Evolutionary conservation across 1,140 invertebrate genomes (phyloP), one percentile per base, ranked within the genome.

Genomic region (Ylistrum balloti): DNA sequence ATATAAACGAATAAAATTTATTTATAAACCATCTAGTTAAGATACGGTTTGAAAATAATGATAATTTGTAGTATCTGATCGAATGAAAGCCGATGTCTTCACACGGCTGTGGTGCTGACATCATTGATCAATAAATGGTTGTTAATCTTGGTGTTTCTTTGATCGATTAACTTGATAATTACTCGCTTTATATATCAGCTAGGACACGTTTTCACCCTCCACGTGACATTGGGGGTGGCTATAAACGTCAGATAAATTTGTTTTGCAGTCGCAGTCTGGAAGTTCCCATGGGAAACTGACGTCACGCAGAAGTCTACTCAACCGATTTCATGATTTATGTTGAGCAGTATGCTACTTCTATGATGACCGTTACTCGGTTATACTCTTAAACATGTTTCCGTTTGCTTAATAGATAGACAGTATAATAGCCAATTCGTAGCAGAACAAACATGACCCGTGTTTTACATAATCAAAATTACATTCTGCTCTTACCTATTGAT

Each of bases 221-320:
- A 28, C n/a, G 56, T 74, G 56, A 74, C 56, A 74, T 74, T 28
- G 9, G n/a, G 9, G n/a, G 17, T 74, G n/a, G 56, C n/a, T 74
- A 74, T 17, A 28, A 74, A 28, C 56, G 56, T 28, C 56, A 74
- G 56, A n/a, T 74, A 74, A 74, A 74, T 74, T 9, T 74, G n/a
- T 28, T 74, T 74, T n/a, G n/a, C 28, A 28, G 20, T 74, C 56
- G 56, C 56, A 74, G 56, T 28, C 56, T 28, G 22, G 56, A 74
- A 28, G 22, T 74, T 74, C 56, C 56, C 56, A 74, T 74, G 56
- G 56, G 56, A 74, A 74, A 74, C n/a, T 74, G 56, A 74, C 56
- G 56, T 74, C 56, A 74, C 56, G 56, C 56, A 74, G 22, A 74
- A 74, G 22, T 1, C n/a, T 74, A 28, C n/a, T 28, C 22, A 1